These are phyloP conservation scores for Lineus longissimus DNA, from an alignment of 1,140 invertebrate species.

Conservation along the genomic window DNA sequence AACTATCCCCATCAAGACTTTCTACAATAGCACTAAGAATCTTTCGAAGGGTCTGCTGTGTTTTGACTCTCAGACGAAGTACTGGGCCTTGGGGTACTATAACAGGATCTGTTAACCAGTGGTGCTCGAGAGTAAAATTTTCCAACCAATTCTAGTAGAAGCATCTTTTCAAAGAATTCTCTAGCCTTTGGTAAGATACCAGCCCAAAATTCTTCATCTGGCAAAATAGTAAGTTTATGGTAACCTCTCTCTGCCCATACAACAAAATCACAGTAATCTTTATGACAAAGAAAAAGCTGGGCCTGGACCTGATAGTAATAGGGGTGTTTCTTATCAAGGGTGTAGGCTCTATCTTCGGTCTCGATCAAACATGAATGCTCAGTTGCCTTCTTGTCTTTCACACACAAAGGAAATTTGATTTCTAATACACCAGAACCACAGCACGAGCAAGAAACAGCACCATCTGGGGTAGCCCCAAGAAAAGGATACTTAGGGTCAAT, in stretches of 20 bases:
- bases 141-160: background rate
- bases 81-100: too few relatives aligned
- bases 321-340: background rate
- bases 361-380: background rate
- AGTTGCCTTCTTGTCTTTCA: background rate
- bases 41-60: too few relatives aligned
- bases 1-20: too few relatives aligned
- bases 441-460: slow-evolving; percentile 13
- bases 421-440: slow-evolving; percentile 18
- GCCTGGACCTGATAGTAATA: slow-evolving; percentile 4
- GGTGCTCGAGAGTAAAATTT: background rate
- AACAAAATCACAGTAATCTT: slow-evolving; percentile 1
- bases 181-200: background rate
- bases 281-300: background rate
- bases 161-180: background rate
- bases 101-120: too few relatives aligned
- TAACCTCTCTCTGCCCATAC: background rate
- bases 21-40: too few relatives aligned
- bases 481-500: slow-evolving; percentile 13
- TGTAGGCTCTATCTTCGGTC: background rate
- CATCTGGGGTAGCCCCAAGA: slow-evolving; percentile 14
- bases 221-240: background rate
- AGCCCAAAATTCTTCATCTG: background rate
- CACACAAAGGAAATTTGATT: slow-evolving; percentile 15
- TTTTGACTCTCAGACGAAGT: too few relatives aligned